Percentiles rank a stretch among this genome's conserved stretches.
phyloP scores from a whole-genome alignment of 2,113 vertebrate species.

The Odocoileus virginianus region DNA sequence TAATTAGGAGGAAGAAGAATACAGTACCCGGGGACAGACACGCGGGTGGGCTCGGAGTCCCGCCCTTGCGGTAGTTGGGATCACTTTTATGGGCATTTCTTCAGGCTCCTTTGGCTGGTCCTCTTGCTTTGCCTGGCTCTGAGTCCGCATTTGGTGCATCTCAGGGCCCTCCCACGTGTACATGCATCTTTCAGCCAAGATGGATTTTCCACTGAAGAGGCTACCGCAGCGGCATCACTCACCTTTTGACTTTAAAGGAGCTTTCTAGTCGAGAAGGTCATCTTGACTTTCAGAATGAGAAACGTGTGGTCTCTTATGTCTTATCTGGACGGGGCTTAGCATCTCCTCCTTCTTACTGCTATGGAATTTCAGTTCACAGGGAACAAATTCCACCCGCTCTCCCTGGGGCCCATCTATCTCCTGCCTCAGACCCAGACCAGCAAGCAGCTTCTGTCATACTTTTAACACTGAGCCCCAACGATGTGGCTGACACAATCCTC shows the following conservation, averaged over 20 bases:
- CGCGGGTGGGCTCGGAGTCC: background rate
- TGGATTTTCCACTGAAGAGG: background rate
- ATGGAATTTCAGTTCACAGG: background rate
- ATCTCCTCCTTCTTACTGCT: background rate
- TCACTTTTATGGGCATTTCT: background rate
- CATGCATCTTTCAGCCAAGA: background rate
- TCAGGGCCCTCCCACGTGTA: background rate
- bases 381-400: background rate
- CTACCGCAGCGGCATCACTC: fast-evolving
- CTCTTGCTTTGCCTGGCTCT: background rate
- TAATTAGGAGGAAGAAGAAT: background rate
- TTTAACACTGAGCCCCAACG: background rate
- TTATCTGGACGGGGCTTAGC: background rate
- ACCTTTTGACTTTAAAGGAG: background rate
- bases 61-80: background rate
- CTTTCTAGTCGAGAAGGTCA: background rate
- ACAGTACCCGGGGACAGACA: background rate
- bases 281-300: background rate
- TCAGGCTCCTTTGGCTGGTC: background rate
- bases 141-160: background rate
- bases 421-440: background rate
- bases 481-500: background rate
- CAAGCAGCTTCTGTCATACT: background rate
- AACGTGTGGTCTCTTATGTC: background rate
- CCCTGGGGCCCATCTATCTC: background rate